phyloP scores from a whole-genome alignment of 1,140 invertebrate species.

The Trichogramma pretiosum region DNA sequence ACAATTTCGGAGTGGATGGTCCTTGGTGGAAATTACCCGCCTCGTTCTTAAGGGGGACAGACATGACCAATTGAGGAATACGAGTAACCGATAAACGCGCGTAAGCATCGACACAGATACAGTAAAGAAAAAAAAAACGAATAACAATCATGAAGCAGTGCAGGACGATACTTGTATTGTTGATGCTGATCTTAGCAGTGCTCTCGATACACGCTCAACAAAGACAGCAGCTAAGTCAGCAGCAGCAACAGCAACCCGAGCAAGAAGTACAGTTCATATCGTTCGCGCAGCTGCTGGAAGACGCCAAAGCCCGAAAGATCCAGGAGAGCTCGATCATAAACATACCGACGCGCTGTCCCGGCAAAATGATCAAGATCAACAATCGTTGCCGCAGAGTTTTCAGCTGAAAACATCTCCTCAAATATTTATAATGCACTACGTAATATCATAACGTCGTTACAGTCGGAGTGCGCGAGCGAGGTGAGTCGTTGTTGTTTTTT shows the following conservation, averaged over 20 bases:
- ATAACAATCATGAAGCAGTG: not conserved
- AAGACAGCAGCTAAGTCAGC: too few species aligned
- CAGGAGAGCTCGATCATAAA: constrained; percentile 32
- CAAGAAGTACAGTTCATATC: constrained; percentile 17
- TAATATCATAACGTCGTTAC: too few species aligned
- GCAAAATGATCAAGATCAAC: constrained; percentile 26
- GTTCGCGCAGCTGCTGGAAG: constrained; percentile 8
- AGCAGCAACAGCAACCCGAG: constrained; percentile 10
- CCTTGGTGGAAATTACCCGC: too few species aligned
- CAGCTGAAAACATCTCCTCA: too few species aligned
- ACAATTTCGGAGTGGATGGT: too few species aligned
- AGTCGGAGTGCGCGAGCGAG: not conserved
- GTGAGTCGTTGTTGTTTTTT: not conserved
- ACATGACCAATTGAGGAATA: too few species aligned
- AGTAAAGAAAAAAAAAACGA: not conserved
- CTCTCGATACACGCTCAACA: constrained; percentile 6
- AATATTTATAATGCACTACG: too few species aligned
- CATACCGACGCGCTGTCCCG: constrained; percentile 31
- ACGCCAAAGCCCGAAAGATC: too few species aligned
- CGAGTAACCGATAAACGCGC: not conserved
- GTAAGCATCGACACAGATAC: not conserved
- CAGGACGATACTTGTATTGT: too few species aligned
- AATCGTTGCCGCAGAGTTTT: constrained; percentile 32
- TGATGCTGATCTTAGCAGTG: constrained; percentile 18
- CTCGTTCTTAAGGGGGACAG: too few species aligned